phyloP scores from a whole-genome alignment of 2,888 invertebrate species.

The Plagodis dolabraria region DNA sequence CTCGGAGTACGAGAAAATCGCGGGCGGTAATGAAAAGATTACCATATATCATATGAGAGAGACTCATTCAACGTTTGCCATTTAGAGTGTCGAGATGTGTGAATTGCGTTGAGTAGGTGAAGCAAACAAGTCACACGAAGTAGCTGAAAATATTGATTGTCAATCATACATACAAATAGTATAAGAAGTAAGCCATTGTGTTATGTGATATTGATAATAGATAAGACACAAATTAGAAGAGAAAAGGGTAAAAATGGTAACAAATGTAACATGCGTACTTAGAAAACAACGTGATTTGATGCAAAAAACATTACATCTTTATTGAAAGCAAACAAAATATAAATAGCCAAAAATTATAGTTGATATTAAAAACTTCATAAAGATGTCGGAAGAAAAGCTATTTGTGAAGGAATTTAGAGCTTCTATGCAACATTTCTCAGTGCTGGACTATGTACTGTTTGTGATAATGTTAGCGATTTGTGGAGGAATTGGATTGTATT shows the following conservation, averaged over 20 bases:
- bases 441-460: slow-evolving; percentile 88
- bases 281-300: too few relatives aligned
- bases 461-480: slow-evolving; percentile 89
- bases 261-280: too few relatives aligned
- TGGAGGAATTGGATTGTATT: slow-evolving; percentile 91
- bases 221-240: too few relatives aligned
- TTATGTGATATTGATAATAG: too few relatives aligned
- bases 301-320: not conserved
- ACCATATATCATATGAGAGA: slow-evolving; percentile 31
- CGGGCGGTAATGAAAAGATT: slow-evolving; percentile 71
- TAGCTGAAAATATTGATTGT: not conserved
- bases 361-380: slow-evolving; percentile 6
- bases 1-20: slow-evolving; percentile 59
- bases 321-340: not conserved
- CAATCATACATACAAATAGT: not conserved
- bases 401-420: slow-evolving; percentile 57
- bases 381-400: slow-evolving; percentile 48
- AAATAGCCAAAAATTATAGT: not conserved
- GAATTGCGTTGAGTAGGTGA: slow-evolving; percentile 13
- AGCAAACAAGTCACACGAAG: too few relatives aligned
- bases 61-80: slow-evolving; percentile 37
- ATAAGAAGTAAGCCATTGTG: not conserved
- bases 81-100: slow-evolving; percentile 31
- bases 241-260: too few relatives aligned
- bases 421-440: slow-evolving; percentile 77